Base-by-base conservation (phyloP, 1,140 invertebrate species). In the Nilaparvata lugens region DNA sequence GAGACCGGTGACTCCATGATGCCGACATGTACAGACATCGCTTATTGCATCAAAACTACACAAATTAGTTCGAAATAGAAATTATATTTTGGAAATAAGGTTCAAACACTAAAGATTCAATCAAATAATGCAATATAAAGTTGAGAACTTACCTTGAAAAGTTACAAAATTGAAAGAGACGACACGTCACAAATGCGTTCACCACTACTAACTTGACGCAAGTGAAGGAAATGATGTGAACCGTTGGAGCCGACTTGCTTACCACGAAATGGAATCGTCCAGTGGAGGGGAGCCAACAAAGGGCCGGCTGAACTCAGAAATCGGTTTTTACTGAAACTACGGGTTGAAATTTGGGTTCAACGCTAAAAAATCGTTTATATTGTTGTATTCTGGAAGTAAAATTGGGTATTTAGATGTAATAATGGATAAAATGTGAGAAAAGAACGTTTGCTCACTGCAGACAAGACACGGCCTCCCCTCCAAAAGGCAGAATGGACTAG, bases 401-500 rank as follows among this genome's bases (percentile, higher is more conserved):
- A n/a, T 19, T 19, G 4, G 2, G 25, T 31, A 18, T 4, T 28
- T 48, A 9, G 28, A 21, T 2, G 18, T 25, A 23, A 24, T 40
- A n/a, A 23, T 25, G 31, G 42, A 24, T 24, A 38, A 23, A 13
- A 61, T 31, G 16, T 18, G 13, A 23, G 38, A 42, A 24, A 21
- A n/a, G 14, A 40, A 3, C 11, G n/a, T n/a, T 25, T 9, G 28
- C 18, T 53, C 25, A 16, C 16, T 55, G 31, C 38, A 45, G 54
- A 52, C 16, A 42, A 19, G 5, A 23, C 23, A 62, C 56, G 9
- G 31, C 2, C 58, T 61, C 67, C 65, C 71, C 72, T 62, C 59
- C 35, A 63, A 42, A 43, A 56, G 18, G 14, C n/a, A 42, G 54
- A 74, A 74, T 77, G 71, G 75, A 76, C 67, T 76, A 72, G 70